Conservation (phyloP, 2,113 vertebrate genomes). For the Arizona elegans region DNA sequence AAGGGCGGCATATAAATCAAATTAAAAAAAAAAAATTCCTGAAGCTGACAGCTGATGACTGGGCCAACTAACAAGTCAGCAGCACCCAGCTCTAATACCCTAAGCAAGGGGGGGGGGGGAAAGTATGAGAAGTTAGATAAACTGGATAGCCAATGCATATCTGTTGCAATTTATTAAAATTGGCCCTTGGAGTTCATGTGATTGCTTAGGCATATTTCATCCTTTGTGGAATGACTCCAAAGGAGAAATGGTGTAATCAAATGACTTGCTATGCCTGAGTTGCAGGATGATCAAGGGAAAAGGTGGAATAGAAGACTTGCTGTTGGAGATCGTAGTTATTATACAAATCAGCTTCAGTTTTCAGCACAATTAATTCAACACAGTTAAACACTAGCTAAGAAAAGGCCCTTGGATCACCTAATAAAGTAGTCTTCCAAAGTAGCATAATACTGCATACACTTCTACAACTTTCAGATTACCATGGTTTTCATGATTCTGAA, state of each 20-base stretch:
- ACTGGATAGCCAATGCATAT: background rate
- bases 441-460: background rate
- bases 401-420: background rate
- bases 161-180: background rate
- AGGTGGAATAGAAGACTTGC: background rate
- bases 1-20: too few relatives aligned
- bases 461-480: background rate
- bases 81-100: rapidly evolving
- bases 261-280: background rate
- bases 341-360: background rate
- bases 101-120: background rate
- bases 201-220: background rate
- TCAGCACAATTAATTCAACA: background rate
- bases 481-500: background rate
- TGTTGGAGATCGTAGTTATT: background rate
- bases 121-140: rapidly evolving
- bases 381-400: background rate
- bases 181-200: background rate
- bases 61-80: background rate
- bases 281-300: background rate
- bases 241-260: background rate
- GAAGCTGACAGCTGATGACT: background rate
- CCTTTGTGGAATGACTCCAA: background rate
- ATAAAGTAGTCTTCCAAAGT: background rate
- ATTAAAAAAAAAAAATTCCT: too few relatives aligned